Conservation (phyloP, 2,797 vertebrate species). For the Falco cherrug region DNA sequence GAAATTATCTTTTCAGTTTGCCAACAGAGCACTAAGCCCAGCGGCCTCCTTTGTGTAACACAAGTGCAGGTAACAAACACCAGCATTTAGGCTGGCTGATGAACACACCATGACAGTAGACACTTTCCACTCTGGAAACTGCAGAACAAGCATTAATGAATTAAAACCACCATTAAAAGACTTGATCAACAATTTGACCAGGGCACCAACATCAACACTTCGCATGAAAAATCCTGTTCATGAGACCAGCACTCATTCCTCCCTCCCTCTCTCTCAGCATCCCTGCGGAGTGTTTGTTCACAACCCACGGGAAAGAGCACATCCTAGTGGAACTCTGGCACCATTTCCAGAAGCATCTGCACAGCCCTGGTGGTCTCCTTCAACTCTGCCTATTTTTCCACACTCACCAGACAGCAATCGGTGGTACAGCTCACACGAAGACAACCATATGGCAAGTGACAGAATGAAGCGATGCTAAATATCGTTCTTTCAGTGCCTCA, state of each 20-base stretch:
- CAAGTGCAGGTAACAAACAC: accelerated
- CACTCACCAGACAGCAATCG: background rate
- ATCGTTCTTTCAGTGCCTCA: background rate
- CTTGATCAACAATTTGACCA: background rate
- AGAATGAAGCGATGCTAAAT: background rate
- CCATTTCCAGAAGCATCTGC: background rate
- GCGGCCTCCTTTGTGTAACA: background rate
- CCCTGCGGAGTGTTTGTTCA: background rate
- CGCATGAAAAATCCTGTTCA: background rate
- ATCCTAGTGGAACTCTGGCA: background rate
- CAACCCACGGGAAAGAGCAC: background rate
- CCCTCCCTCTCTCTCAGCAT: background rate
- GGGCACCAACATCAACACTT: background rate
- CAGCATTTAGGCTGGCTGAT: background rate
- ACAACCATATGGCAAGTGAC: background rate
- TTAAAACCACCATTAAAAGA: background rate
- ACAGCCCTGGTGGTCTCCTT: accelerated
- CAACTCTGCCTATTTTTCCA: background rate
- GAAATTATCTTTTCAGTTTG: background rate
- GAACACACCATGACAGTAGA: background rate
- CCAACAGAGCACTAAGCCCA: background rate
- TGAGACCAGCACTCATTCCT: background rate
- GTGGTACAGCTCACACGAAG: background rate
- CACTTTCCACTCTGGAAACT: background rate
- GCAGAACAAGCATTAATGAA: background rate